Base-by-base conservation (phyloP, 2,797 vertebrate species). In the Podargus strigoides region DNA sequence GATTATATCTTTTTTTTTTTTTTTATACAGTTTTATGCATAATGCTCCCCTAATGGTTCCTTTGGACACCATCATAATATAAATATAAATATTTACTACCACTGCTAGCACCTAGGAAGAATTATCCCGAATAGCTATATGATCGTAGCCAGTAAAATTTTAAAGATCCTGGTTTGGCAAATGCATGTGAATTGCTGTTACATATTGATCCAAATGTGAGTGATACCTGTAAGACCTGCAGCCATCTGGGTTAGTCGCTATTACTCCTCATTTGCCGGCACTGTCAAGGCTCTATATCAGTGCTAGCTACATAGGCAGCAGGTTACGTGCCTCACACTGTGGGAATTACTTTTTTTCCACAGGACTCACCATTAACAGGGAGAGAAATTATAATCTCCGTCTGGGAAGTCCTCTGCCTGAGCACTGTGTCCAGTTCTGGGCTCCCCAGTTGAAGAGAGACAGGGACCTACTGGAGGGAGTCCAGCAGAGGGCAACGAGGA, bases 61-160 rank as follows among this genome's bases (percentile, higher is more conserved):
- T 95, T 96, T 93, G 85, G 89, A 91, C 37, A 70, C 18, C 10
- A 46, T 12, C 36, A 72, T 84, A 62, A 67, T 79, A 90, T 91
- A 76, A 93, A 91, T 79, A 92, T 67, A 95, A 95, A 94, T 93
- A 95, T 95, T 96, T 95, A 90, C 75, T 92, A 39, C 85, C 52
- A 13, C 27, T 67, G 46, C 78, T 46, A 89, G 17, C 6, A 34
- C 79, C n/a, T 66, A 50, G 55, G 39, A 77, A 44, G 85, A 85
- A 89, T 92, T 84, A 83, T 36, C 49, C 73, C 18, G 3, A 63
- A 44, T 53, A 67, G 55, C 39, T 84, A 9, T 69, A 87, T 68
- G 89, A 17, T 7, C 6, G 3, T 8, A 79, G 69, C 42, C 75
- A 84, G 77, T 70, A 90, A 91, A 79, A 91, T 73, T 69, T 86